Evolutionary conservation across 2,888 invertebrate genomes (phyloP).

Genomic region (Limnephilus marmoratus): DNA sequence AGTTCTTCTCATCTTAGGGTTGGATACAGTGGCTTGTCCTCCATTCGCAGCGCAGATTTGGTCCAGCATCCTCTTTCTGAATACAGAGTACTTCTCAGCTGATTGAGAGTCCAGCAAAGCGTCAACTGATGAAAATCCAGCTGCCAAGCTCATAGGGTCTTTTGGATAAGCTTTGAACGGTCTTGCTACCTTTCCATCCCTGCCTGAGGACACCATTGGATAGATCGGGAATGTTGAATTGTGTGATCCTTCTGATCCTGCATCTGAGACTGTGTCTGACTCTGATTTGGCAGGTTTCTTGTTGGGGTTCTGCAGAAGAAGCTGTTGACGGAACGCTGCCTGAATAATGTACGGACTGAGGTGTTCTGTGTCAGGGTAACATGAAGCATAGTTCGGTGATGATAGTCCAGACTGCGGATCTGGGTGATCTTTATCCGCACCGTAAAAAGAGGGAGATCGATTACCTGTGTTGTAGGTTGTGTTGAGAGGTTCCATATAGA

Average conservation of each 20-base stretch:
- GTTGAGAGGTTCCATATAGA: constrained; percentile 18
- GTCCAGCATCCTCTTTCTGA: constrained; percentile 82
- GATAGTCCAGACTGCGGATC: constrained; percentile 36
- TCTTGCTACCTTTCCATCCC: constrained; percentile 74
- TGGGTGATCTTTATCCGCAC: constrained; percentile 41
- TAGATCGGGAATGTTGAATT: constrained; percentile 66
- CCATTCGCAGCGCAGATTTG: constrained; percentile 82
- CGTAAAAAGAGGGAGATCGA: constrained; percentile 53
- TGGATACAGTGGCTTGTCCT: constrained; percentile 77
- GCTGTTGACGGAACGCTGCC: constrained; percentile 59
- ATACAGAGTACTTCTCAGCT: constrained; percentile 83
- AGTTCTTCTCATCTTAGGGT: constrained; percentile 85
- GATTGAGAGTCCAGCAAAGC: constrained; percentile 77
- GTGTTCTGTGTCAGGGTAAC: constrained; percentile 57
- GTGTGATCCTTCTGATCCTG: constrained; percentile 61
- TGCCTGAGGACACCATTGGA: constrained; percentile 67
- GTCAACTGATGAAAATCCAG: constrained; percentile 74
- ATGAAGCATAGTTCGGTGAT: constrained; percentile 56
- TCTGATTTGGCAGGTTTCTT: constrained; percentile 38
- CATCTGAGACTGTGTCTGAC: constrained; percentile 54
- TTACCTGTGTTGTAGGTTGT: neutral
- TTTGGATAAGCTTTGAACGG: constrained; percentile 86
- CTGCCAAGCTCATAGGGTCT: constrained; percentile 80
- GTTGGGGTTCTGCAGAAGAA: constrained; percentile 49
- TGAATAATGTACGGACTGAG: constrained; percentile 58